These are phyloP conservation scores for Nyctibius grandis DNA, from an alignment of 2,797 vertebrate genomes.

Conservation along the genomic window DNA sequence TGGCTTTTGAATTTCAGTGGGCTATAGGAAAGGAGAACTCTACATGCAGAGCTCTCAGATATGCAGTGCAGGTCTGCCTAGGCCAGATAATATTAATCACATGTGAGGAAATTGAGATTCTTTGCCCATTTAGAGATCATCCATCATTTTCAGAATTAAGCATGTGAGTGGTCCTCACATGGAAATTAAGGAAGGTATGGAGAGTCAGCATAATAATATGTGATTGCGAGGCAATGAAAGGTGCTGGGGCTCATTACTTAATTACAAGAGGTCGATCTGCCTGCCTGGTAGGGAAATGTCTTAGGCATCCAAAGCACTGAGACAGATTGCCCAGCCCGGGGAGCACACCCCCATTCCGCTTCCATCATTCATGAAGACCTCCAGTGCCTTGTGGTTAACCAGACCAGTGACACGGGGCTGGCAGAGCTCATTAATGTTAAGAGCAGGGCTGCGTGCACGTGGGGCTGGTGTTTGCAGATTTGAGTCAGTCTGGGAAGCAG, in stretches of 20 bases:
- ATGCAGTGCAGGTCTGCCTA: not conserved
- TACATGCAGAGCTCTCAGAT: not conserved
- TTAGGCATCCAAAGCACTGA: not conserved
- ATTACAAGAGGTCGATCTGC: not conserved
- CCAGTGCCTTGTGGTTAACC: not conserved
- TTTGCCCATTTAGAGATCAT: conserved; percentile 17
- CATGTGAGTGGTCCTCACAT: not conserved
- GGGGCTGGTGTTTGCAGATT: not conserved
- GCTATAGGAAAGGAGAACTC: not conserved
- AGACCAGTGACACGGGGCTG: not conserved
- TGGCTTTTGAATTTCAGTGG: not conserved
- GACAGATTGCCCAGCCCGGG: not conserved
- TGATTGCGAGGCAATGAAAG: not conserved
- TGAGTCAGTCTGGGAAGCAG: not conserved
- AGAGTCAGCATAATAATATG: not conserved
- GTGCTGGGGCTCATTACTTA: not conserved
- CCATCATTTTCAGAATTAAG: conserved; percentile 18
- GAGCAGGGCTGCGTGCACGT: not conserved
- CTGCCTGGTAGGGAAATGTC: not conserved
- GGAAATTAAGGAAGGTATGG: not conserved
- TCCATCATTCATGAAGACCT: not conserved
- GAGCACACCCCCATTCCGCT: not conserved
- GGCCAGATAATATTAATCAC: not conserved
- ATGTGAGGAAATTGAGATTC: conserved; percentile 27
- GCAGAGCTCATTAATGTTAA: not conserved